phyloP scores from a whole-genome alignment of 1,140 invertebrate species.

The Dryas iulia region DNA sequence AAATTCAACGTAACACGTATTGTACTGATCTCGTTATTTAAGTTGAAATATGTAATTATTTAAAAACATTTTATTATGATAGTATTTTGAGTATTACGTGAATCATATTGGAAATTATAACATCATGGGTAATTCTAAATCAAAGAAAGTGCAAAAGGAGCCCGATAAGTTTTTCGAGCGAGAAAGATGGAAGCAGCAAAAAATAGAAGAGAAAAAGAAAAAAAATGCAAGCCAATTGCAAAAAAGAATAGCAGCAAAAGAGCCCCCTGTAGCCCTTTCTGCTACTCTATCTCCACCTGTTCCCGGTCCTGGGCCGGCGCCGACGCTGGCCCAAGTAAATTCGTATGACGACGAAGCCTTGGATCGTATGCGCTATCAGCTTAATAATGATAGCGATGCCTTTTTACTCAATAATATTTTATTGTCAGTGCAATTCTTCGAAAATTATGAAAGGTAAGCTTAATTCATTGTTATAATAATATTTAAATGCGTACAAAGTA shows the following conservation, averaged over 20 bases:
- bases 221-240: conserved; percentile 45
- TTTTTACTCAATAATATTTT: conserved; percentile 90
- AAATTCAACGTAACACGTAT: not conserved
- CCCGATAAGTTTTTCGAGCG: conserved; percentile 73
- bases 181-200: conserved; percentile 63
- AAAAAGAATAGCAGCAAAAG: conserved; percentile 48
- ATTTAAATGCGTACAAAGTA: no score
- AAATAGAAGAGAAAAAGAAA: conserved; percentile 61
- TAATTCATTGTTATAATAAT: not conserved
- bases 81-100: not conserved
- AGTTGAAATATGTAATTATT: not conserved
- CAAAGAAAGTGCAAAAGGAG: conserved; percentile 63
- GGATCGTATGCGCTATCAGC: conserved; percentile 80
- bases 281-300: conserved; percentile 20
- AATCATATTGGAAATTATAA: not conserved
- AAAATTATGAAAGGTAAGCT: conserved; percentile 86
- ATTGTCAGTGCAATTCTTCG: conserved; percentile 88
- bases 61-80: not conserved
- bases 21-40: not conserved
- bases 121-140: conserved; percentile 74
- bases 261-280: conserved; percentile 39
- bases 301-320: conserved; percentile 27
- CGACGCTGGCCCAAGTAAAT: conserved; percentile 47
- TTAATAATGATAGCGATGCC: conserved; percentile 82
- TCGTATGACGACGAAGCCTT: conserved; percentile 77